Percentiles rank a stretch among this genome's conserved stretches.
Evolutionary conservation across 2,113 vertebrate species (phyloP).

Genomic region (Phaethon lepturus): DNA sequence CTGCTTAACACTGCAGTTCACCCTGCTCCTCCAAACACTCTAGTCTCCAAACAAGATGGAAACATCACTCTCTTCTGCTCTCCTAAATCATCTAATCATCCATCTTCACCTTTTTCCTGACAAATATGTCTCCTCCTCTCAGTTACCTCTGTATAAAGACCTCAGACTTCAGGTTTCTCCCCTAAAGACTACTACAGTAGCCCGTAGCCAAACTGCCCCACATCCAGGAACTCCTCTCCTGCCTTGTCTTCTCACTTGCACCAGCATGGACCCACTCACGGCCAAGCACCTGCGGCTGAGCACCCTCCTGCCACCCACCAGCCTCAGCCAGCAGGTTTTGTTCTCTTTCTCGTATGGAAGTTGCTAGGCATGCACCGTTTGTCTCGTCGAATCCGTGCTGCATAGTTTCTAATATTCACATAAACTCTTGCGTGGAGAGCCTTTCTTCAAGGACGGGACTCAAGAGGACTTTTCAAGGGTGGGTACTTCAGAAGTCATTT

Average conservation of each 20-base stretch:
- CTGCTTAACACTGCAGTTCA: neutral
- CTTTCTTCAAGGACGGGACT: neutral
- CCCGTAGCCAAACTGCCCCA: neutral
- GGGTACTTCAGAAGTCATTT: neutral
- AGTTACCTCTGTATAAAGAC: neutral
- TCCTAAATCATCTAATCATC: neutral
- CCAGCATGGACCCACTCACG: neutral
- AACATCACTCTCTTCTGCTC: neutral
- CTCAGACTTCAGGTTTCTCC: neutral
- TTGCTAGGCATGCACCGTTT: neutral
- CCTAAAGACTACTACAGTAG: neutral
- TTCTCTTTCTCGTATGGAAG: neutral
- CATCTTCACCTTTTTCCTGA: neutral
- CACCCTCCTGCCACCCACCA: neutral
- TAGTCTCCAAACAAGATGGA: neutral
- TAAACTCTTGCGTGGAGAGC: neutral
- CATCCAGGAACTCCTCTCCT: neutral
- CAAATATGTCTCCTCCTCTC: neutral
- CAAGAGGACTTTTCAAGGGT: neutral
- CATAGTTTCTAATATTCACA: neutral
- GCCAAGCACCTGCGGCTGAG: fast-evolving
- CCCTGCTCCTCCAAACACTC: neutral
- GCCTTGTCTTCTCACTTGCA: neutral
- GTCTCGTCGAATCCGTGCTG: neutral
- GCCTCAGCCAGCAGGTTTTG: neutral